Conservation (phyloP, 2,113 vertebrate genomes). For the Cinclus cinclus region DNA sequence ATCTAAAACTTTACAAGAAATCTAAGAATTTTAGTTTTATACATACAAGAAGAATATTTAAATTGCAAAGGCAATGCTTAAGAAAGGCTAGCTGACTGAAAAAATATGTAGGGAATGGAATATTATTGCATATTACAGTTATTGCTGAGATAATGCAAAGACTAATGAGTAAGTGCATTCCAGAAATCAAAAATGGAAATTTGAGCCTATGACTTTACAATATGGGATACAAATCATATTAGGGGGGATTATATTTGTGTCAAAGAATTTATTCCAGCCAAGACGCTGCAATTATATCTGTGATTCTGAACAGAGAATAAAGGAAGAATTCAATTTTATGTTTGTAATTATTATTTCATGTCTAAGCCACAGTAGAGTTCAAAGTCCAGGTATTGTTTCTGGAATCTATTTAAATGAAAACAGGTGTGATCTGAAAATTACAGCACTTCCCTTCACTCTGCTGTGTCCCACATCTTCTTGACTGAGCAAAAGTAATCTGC, state of each 20-base stretch:
- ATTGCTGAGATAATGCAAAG: background rate
- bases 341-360: background rate
- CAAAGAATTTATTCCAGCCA: background rate
- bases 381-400: background rate
- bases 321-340: background rate
- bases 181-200: background rate
- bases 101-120: background rate
- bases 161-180: background rate
- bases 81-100: background rate
- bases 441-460: background rate
- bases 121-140: background rate
- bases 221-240: background rate
- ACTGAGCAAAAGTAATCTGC: background rate
- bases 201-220: background rate
- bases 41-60: background rate
- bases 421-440: background rate
- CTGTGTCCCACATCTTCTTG: background rate
- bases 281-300: background rate
- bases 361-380: background rate
- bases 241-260: background rate
- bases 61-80: background rate
- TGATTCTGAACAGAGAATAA: background rate
- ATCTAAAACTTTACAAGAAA: background rate
- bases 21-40: background rate
- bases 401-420: background rate